Percentiles rank a stretch among this genome's conserved stretches.
Evolutionary conservation across 1,140 invertebrate species (phyloP).

Genomic region (Dolichoris vasculosae): DNA sequence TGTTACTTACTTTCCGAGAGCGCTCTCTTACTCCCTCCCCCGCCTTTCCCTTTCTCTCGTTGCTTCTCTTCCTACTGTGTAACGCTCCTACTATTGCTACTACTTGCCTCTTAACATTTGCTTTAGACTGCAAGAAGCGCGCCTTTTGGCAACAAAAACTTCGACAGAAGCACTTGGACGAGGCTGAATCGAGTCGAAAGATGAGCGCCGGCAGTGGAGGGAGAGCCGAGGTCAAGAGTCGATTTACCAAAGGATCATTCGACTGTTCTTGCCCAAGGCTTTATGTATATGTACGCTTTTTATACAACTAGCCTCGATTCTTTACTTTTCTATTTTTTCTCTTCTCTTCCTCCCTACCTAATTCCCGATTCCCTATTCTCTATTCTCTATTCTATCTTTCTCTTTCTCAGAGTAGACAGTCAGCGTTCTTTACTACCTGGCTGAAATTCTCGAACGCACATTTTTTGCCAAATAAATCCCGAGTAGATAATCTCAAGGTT

Average conservation of each 20-base stretch:
- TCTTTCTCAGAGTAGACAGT: neutral
- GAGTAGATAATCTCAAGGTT: conserved; percentile 11
- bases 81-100: neutral
- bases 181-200: conserved; percentile 27
- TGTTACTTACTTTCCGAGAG: conserved; percentile 9
- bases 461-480: conserved; percentile 19
- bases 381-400: conserved; percentile 6
- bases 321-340: neutral
- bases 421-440: neutral
- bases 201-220: neutral
- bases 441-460: neutral
- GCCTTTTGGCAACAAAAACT: conserved; percentile 52
- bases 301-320: neutral
- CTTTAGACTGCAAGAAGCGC: conserved; percentile 43
- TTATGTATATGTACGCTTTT: conserved; percentile 41
- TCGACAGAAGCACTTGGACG: conserved; percentile 42
- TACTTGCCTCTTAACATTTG: conserved; percentile 42
- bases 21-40: conserved; percentile 10
- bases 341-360: neutral
- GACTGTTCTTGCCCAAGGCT: conserved; percentile 13
- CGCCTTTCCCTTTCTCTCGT: neutral
- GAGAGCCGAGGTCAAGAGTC: conserved; percentile 46
- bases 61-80: neutral
- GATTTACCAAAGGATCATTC: conserved; percentile 53
- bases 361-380: too few species aligned